Evolutionary conservation across 2,888 invertebrate genomes (phyloP), one percentile per base, ranked within the genome.

Genomic region (Drosophila mulleri): DNA sequence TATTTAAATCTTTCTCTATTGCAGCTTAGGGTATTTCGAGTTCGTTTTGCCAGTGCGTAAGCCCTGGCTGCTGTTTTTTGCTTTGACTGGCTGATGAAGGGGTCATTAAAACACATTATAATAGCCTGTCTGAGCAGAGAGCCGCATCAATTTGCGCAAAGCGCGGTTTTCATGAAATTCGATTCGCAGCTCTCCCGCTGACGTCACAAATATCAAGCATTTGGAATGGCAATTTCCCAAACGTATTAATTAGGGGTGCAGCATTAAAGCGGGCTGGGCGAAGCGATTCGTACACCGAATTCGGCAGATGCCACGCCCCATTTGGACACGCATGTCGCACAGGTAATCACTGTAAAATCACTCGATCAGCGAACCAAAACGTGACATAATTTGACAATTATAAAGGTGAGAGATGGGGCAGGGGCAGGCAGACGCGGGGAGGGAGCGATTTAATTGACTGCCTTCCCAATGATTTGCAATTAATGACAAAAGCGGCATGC

Each of bases 301-400:
- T 35, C 16, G 37, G 58, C 48, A 53, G 41, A n/a, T 63, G 70
- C 59, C 70, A 74, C 65, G 65, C 77, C 77, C 26, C 52, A 39
- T 74, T 70, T 67, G 70, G 82, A 62, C 74, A 82, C 80, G 84
- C 84, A 87, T 83, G 71, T 59, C 75, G 79, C 80, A 76, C 82
- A 85, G 76, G 83, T 85, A 86, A 86, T 86, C 85, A 85, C 83
- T 88, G 82, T 88, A 65, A 88, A 88, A 88, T 82, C 80, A 63
- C 44, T 52, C 64, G 80, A 83, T 80, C 82, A 81, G 58, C 83
- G 85, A 75, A 75, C 75, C 83, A 77, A 69, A 86, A 83, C 86
- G 88, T 86, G 88, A 88, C 86, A 86, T 82, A 78, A 88, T 86
- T 80, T 82, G 47, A 60, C 57, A 37, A 67, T 58, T 29, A 32